phyloP scores from a whole-genome alignment of 2,797 vertebrate species.

The Tokudaia muenninki region DNA sequence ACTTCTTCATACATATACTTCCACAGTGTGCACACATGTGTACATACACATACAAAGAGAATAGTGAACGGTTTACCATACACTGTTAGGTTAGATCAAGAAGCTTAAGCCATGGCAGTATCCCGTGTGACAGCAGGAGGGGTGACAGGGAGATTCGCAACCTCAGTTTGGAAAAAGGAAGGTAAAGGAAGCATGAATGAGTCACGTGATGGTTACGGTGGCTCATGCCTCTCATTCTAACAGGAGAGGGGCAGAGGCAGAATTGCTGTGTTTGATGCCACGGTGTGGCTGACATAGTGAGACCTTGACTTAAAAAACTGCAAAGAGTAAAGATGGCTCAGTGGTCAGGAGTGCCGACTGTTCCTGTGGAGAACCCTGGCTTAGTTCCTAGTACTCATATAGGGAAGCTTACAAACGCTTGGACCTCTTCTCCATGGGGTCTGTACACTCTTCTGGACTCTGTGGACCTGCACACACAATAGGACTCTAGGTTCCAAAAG shows the following conservation, averaged over 20 bases:
- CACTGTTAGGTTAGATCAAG: background rate
- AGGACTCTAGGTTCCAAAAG: background rate
- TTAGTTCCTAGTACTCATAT: background rate
- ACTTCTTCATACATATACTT: background rate
- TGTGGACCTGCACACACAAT: fast-evolving
- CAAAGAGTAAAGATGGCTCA: background rate
- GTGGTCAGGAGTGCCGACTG: background rate
- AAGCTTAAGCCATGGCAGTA: background rate
- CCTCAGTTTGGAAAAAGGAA: background rate
- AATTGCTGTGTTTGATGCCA: background rate
- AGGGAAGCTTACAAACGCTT: background rate
- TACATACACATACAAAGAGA: background rate
- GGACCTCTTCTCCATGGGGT: background rate
- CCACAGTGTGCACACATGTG: too few relatives aligned
- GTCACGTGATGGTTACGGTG: too few relatives aligned
- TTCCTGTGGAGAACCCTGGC: background rate
- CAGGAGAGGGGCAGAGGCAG: background rate
- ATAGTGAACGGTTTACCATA: background rate
- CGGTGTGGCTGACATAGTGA: background rate
- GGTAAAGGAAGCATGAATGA: background rate
- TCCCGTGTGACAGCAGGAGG: background rate
- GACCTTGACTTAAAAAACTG: background rate
- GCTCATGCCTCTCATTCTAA: background rate
- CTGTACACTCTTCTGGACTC: background rate
- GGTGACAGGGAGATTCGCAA: background rate